These are phyloP conservation scores for Ditylenchus weischeri DNA, from an alignment of 2,888 invertebrate species.

Conservation along the genomic window DNA sequence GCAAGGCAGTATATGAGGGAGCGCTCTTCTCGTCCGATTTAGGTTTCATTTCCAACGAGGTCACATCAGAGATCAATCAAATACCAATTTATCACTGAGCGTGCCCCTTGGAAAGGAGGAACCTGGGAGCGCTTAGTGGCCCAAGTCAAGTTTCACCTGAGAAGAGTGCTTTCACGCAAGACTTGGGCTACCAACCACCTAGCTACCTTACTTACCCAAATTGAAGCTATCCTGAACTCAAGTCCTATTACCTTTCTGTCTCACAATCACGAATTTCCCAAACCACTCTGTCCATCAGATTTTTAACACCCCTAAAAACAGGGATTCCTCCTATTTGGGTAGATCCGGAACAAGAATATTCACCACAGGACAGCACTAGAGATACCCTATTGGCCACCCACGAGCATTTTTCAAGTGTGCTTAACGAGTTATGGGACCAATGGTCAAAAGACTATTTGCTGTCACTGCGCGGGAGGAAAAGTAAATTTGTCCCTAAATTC, in stretches of 20 bases:
- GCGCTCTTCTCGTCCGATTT: no score
- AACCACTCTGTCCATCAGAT: slow-evolving; percentile 13
- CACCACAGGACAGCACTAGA: neutral
- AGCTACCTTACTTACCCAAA: slow-evolving; percentile 7
- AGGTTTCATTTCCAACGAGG: neutral
- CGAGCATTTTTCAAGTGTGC: neutral
- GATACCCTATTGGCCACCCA: neutral
- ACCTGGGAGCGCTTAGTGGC: slow-evolving; percentile 17
- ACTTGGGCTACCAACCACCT: no score
- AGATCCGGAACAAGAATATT: neutral
- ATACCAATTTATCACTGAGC: slow-evolving; percentile 4
- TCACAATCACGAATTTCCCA: neutral
- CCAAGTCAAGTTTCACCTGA: slow-evolving; percentile 1
- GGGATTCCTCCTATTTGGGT: neutral
- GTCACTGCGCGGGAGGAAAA: neutral
- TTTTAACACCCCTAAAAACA: slow-evolving; percentile 9
- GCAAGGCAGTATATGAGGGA: no score
- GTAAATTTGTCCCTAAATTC: neutral
- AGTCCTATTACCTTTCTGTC: slow-evolving; percentile 16
- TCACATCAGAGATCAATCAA: neutral
- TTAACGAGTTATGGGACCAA: slow-evolving; percentile 7
- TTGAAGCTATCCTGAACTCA: slow-evolving; percentile 17
- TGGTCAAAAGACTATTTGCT: slow-evolving; percentile 14
- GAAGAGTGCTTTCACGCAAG: neutral
- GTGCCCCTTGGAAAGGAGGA: slow-evolving; percentile 14